These are phyloP conservation scores for Rhea americana DNA, from an alignment of 2,113 vertebrate genomes.

Conservation along the genomic window DNA sequence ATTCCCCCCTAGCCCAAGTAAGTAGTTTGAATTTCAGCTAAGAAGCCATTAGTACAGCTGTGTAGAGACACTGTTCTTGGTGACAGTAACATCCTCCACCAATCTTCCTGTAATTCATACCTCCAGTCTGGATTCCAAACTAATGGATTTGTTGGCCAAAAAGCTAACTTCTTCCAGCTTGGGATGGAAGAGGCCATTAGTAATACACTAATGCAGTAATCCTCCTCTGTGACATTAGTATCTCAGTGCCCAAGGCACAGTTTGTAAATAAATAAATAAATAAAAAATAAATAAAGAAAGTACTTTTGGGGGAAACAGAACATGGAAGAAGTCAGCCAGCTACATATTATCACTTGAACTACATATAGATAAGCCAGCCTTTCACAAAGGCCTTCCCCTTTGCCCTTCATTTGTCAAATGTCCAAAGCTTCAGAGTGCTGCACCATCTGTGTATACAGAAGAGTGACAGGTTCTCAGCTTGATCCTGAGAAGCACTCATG, in stretches of 20 bases:
- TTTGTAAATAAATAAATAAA: not conserved
- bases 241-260: not conserved
- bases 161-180: not conserved
- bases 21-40: not conserved
- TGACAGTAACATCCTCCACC: not conserved
- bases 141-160: not conserved
- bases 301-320: not conserved
- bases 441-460: rapidly evolving
- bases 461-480: not conserved
- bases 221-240: not conserved
- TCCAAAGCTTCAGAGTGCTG: rapidly evolving
- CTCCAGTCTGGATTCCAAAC: not conserved
- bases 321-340: not conserved
- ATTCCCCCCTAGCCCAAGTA: rapidly evolving
- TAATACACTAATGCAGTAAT: not conserved
- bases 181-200: not conserved
- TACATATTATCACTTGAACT: rapidly evolving
- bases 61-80: not conserved
- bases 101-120: not conserved
- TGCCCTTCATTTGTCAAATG: not conserved
- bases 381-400: not conserved
- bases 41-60: not conserved
- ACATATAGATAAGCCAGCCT: rapidly evolving
- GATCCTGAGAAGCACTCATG: not conserved
- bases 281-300: not conserved